These are phyloP conservation scores for Tenualosa ilisha DNA, from an alignment of 2,797 vertebrate species.

Conservation along the genomic window DNA sequence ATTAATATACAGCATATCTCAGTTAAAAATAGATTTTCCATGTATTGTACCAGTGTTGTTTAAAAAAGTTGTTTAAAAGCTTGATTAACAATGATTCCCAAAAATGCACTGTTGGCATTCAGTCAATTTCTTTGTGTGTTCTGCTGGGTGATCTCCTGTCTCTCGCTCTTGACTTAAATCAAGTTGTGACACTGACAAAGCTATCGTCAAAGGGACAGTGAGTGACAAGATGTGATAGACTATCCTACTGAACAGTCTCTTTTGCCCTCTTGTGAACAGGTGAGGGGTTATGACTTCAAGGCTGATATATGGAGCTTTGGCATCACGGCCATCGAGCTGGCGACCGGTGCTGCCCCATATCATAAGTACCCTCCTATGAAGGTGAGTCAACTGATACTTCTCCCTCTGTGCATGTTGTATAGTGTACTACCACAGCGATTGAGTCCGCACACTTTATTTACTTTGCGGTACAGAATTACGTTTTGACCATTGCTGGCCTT, in stretches of 20 bases:
- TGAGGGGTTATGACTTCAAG: slow-evolving; percentile 96
- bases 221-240: background rate
- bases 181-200: no score
- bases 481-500: no score
- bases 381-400: slow-evolving; percentile 65
- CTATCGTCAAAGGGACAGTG: background rate
- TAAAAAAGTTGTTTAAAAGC: background rate
- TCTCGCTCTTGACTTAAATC: background rate
- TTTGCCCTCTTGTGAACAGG: slow-evolving; percentile 66
- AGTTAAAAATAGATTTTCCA: no score
- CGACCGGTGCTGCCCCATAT: slow-evolving; percentile 93
- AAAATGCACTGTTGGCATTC: background rate
- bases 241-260: background rate
- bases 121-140: background rate
- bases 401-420: background rate
- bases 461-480: no score
- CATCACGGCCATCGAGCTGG: slow-evolving; percentile 94
- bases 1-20: no score
- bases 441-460: no score
- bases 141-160: background rate
- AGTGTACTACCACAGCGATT: no score
- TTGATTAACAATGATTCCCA: background rate
- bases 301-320: slow-evolving; percentile 99
- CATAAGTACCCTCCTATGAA: slow-evolving; percentile 99
- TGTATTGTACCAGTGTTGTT: no score